Conservation (phyloP, 2,113 vertebrate species). For the Neodon shergylaensis region DNA sequence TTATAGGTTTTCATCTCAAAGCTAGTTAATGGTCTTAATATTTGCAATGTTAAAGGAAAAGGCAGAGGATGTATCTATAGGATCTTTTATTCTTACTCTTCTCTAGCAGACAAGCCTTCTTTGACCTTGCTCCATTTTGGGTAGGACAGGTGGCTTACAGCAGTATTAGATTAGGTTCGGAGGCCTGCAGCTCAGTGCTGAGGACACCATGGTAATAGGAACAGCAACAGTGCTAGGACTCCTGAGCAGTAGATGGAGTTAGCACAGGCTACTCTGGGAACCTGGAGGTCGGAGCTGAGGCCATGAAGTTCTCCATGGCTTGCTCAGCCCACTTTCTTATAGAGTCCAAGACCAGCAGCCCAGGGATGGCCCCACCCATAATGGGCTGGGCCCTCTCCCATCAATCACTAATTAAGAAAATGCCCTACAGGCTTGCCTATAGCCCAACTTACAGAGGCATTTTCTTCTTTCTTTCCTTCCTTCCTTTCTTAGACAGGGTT, state of each 20-base stretch:
- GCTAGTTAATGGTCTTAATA: neutral
- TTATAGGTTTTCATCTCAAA: constrained; percentile 53
- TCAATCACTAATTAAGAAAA: too few species aligned
- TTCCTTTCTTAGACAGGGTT: too few species aligned
- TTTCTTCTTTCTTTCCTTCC: neutral
- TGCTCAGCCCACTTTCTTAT: too few species aligned
- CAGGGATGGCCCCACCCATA: too few species aligned
- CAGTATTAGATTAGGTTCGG: neutral
- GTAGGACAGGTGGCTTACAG: neutral
- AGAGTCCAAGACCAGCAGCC: too few species aligned
- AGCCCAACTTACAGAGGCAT: neutral
- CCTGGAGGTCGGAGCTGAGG: too few species aligned
- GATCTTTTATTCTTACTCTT: constrained; percentile 4
- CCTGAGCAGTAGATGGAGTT: neutral
- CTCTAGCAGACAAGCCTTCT: neutral
- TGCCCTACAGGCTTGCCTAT: neutral
- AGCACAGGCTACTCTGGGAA: neutral
- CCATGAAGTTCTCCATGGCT: too few species aligned
- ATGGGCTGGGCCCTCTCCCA: too few species aligned
- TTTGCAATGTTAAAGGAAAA: neutral
- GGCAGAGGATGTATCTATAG: constrained; percentile 9
- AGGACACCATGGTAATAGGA: neutral
- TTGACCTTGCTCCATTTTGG: neutral
- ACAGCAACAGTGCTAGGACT: neutral
- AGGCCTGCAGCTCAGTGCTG: neutral